Conservation (phyloP, 2,888 invertebrate species). For the Scelioninae gen. 2 region DNA sequence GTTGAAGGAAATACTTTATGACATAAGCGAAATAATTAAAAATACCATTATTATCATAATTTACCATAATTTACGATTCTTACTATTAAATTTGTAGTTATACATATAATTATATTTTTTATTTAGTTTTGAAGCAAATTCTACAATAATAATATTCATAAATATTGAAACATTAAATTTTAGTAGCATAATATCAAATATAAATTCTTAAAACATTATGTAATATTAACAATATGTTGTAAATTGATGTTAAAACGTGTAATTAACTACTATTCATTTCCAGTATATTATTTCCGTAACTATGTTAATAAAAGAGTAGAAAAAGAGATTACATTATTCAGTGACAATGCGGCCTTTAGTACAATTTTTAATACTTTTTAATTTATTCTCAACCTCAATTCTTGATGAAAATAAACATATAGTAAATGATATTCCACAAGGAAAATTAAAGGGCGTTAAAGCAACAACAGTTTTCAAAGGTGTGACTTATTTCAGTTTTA, state of each 20-base stretch:
- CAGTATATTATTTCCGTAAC: background rate
- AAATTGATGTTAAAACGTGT: background rate
- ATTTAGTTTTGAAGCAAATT: too few species aligned
- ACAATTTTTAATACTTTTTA: conserved; percentile 4
- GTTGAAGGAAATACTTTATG: too few species aligned
- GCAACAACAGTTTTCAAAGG: conserved; percentile 62
- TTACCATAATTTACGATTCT: too few species aligned
- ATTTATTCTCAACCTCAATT: background rate
- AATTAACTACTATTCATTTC: background rate
- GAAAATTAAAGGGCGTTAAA: conserved; percentile 68
- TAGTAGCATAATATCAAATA: too few species aligned
- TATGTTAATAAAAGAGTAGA: background rate
- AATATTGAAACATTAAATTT: too few species aligned
- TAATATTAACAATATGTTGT: background rate
- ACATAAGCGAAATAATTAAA: too few species aligned
- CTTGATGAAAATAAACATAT: conserved; percentile 63
- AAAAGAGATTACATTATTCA: background rate
- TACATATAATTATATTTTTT: too few species aligned
- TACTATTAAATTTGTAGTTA: too few species aligned
- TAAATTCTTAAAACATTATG: background rate
- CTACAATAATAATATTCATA: too few species aligned
- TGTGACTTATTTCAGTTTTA: conserved; percentile 68
- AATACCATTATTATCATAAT: too few species aligned
- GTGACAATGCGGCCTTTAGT: conserved; percentile 20
- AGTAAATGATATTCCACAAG: conserved; percentile 67